Percentiles rank a stretch among this genome's conserved stretches.
phyloP scores from a whole-genome alignment of 2,888 invertebrate genomes.

The Elmis aenea region DNA sequence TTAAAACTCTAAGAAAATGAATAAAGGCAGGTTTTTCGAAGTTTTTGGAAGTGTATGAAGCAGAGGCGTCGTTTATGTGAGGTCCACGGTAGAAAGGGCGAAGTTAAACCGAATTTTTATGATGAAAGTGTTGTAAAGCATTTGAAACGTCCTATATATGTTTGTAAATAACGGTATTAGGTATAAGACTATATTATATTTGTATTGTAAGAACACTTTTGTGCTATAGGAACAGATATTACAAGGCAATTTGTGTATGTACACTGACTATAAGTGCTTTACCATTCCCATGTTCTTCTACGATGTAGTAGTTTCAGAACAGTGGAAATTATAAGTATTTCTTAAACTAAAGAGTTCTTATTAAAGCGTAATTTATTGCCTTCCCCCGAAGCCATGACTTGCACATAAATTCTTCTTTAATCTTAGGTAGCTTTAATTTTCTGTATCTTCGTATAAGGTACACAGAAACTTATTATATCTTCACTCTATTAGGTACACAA shows the following conservation, averaged over 20 bases:
- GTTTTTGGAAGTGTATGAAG: too few species aligned
- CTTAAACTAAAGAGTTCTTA: conserved; percentile 21
- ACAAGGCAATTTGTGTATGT: conserved; percentile 21
- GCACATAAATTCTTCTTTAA: conserved; percentile 22
- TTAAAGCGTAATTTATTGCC: conserved; percentile 47
- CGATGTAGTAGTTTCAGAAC: conserved; percentile 3
- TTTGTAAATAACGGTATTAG: too few species aligned
- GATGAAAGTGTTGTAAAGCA: too few species aligned
- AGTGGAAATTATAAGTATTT: conserved; percentile 19
- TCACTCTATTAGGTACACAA: conserved; percentile 9
- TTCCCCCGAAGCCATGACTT: conserved; percentile 39
- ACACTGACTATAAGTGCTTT: conserved; percentile 22
- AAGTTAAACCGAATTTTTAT: too few species aligned
- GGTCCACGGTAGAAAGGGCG: too few species aligned
- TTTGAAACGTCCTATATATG: too few species aligned
- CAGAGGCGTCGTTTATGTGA: too few species aligned
- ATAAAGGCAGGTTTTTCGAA: background rate
- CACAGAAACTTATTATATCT: conserved; percentile 10
- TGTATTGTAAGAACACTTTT: conserved; percentile 30
- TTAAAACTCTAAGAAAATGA: background rate
- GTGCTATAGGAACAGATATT: conserved; percentile 27
- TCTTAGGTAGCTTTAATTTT: conserved; percentile 19
- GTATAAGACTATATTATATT: too few species aligned
- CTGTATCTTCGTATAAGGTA: conserved; percentile 5
- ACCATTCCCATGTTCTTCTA: too few species aligned